phyloP scores from a whole-genome alignment of 2,113 vertebrate species.

The Nerophis ophidion region DNA sequence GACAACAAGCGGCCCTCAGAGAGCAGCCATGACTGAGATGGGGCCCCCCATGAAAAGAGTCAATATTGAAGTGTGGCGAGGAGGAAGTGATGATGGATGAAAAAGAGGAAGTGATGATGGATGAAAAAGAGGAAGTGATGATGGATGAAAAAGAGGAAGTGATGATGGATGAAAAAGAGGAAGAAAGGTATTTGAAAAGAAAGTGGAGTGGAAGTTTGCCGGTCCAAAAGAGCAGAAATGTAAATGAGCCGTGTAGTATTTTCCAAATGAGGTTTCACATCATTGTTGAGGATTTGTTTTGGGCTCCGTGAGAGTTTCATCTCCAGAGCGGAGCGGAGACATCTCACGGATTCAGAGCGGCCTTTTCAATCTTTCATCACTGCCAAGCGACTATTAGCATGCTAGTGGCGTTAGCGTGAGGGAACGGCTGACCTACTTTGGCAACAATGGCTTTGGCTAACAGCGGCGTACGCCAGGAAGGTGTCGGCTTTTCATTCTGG shows the following conservation, averaged over 20 bases:
- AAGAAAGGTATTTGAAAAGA: slow-evolving; percentile 16
- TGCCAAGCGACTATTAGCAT: slow-evolving; percentile 47
- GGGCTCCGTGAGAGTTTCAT: not conserved
- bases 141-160: too few relatives aligned
- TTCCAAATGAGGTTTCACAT: too few relatives aligned
- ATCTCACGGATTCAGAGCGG: not conserved
- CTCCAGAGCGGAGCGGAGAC: not conserved
- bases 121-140: too few relatives aligned
- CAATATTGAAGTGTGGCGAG: not conserved
- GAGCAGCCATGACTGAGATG: too few relatives aligned
- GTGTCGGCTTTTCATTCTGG: too few relatives aligned
- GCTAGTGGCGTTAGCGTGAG: slow-evolving; percentile 41
- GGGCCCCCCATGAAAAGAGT: too few relatives aligned
- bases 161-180: too few relatives aligned
- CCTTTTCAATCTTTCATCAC: slow-evolving; percentile 44
- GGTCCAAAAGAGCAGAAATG: slow-evolving; percentile 8
- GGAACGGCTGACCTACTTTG: slow-evolving; percentile 53
- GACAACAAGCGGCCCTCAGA: too few relatives aligned
- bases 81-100: too few relatives aligned
- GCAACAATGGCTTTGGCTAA: slow-evolving; percentile 48
- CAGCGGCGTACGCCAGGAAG: slow-evolving; percentile 25
- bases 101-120: too few relatives aligned
- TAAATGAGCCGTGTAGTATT: too few relatives aligned
- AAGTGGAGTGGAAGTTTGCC: slow-evolving; percentile 24
- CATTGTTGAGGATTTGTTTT: not conserved